A percentile compares a stretch with the other conserved stretches of the same genome.
Conservation (phyloP, 1,140 invertebrate species). For the Papilio glaucus region DNA sequence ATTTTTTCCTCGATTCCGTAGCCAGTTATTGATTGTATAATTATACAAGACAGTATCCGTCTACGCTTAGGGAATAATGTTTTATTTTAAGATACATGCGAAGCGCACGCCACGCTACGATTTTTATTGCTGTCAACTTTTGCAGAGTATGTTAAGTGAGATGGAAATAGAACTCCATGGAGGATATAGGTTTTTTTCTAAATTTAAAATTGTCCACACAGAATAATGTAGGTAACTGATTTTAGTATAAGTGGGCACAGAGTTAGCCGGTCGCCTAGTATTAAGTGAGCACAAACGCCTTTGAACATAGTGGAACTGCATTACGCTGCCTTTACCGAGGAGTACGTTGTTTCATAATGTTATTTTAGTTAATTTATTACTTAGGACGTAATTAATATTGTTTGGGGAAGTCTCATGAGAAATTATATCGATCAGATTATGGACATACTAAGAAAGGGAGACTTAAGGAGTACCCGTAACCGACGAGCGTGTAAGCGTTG, state of each 20-base stretch:
- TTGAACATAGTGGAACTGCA: too few relatives aligned
- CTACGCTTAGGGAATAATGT: background rate
- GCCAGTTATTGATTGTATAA: background rate
- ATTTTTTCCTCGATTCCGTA: background rate
- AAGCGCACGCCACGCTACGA: background rate
- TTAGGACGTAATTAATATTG: too few relatives aligned
- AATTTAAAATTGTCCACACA: constrained; percentile 1
- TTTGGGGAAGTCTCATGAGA: too few relatives aligned
- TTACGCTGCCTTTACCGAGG: too few relatives aligned
- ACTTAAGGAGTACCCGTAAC: too few relatives aligned
- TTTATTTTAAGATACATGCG: background rate
- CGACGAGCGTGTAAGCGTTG: too few relatives aligned
- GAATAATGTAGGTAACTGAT: background rate
- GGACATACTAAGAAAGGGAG: too few relatives aligned
- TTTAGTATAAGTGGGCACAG: background rate
- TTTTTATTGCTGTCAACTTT: constrained; percentile 27
- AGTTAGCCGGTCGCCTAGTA: background rate
- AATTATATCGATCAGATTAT: too few relatives aligned
- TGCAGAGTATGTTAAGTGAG: constrained; percentile 5
- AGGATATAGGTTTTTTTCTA: background rate
- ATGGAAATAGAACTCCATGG: background rate
- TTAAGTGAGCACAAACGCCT: too few relatives aligned
- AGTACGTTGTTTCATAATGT: too few relatives aligned
- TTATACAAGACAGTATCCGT: background rate
- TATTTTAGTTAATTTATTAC: too few relatives aligned